Conservation (phyloP, 2,113 vertebrate genomes). For the Corythornis cristatus region DNA sequence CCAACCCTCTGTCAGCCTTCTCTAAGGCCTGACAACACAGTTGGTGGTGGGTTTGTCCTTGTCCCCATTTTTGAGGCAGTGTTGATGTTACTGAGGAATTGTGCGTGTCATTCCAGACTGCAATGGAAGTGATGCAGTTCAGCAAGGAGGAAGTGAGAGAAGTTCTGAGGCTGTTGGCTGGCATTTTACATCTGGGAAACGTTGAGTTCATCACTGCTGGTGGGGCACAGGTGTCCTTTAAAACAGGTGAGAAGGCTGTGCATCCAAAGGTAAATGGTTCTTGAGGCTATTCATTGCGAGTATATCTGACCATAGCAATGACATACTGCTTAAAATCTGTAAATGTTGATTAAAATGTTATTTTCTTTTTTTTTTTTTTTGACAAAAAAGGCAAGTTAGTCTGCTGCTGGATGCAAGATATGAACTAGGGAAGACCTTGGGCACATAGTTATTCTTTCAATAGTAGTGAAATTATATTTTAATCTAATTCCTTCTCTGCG, state of each 20-base stretch:
- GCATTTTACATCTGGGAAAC: constrained; percentile 91
- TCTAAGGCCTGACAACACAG: not conserved
- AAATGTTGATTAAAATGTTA: not conserved
- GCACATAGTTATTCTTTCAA: not conserved
- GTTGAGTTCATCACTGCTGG: constrained; percentile 95
- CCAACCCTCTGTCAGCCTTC: not conserved
- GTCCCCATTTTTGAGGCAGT: not conserved
- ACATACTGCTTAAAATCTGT: not conserved
- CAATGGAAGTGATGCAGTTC: constrained; percentile 95
- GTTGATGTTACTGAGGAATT: not conserved
- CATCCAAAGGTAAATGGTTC: not conserved
- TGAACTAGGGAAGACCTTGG: not conserved
- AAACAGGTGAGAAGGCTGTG: constrained; percentile 81
- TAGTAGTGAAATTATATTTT: not conserved
- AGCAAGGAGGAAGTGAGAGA: constrained; percentile 87
- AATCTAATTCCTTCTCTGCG: not conserved
- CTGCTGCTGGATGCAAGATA: not conserved
- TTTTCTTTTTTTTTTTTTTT: not conserved
- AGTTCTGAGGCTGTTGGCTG: constrained; percentile 89
- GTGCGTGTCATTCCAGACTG: constrained; percentile 75
- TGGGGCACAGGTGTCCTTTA: constrained; percentile 93
- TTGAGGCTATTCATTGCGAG: rapidly evolving
- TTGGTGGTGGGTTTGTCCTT: not conserved
- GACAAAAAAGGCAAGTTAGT: not conserved
- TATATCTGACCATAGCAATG: not conserved